Base-by-base conservation (phyloP, 2,797 vertebrate genomes). In the Halcyon smyrnensis region DNA sequence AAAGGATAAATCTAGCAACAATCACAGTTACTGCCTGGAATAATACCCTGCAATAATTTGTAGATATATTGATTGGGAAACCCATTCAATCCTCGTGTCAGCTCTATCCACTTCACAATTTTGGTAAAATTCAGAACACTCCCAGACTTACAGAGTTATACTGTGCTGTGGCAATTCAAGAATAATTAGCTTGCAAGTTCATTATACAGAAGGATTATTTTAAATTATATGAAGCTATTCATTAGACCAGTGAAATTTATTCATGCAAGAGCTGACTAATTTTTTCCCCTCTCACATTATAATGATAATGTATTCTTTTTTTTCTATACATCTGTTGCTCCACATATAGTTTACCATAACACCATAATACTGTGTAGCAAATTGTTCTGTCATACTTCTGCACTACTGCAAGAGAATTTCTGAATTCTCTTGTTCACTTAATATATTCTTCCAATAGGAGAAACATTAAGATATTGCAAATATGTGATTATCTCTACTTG, bases 211-310 rank as follows among this genome's bases (percentile, higher is more conserved):
- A 86, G 24, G 78, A 78, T 82, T 95, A 93, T 82, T 95, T 96
- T 84, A 95, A 92, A 95, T 92, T 87, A 76, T 89, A 56, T 74
- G 74, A 90, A 73, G 67, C 30, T 91, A 57, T 94, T 95, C 50
- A 80, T 62, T 37, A 90, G 60, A 87, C 2, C 1, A 94, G 67
- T 54, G 7, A 92, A 96, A 90, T 90, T 82, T 84, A 92, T 92
- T 92, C 56, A 87, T 64, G 74, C 54, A 82, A 74, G 16, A 94
- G 57, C 16, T 77, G 28, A 71, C 69, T 75, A 15, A 46, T 86
- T 87, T 95, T 92, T 97, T 84, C 19, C 63, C 60, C 34, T 90
- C 67, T 89, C 74, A 74, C 43, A 43, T 63, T 91, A 34, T 18
- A 84, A 70, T 64, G 37, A 28, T 36, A 91, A 80, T 84, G 53